These are phyloP conservation scores for Salvelinus namaycush DNA, from an alignment of 2,113 vertebrate species.

Conservation along the genomic window DNA sequence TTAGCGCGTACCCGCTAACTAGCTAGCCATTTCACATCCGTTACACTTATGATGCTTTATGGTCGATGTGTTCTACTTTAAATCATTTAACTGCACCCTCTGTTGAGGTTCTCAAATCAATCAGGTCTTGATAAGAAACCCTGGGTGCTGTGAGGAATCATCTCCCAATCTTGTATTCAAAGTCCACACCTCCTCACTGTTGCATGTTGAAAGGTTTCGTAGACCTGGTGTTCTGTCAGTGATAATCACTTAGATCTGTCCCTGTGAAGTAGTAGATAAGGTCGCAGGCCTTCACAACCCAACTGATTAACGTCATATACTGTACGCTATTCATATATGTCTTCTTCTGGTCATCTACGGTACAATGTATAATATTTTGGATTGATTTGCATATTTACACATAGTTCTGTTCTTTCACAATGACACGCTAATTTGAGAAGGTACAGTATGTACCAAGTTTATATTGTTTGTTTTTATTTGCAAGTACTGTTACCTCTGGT, in stretches of 20 bases:
- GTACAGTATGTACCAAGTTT: not conserved
- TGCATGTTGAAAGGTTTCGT: slow-evolving; percentile 1
- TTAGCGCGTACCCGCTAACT: too few relatives aligned
- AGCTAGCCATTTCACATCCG: too few relatives aligned
- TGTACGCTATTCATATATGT: too few relatives aligned
- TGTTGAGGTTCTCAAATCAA: not conserved
- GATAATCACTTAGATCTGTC: not conserved
- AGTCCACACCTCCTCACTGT: not conserved
- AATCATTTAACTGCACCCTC: not conserved
- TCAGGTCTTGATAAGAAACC: not conserved
- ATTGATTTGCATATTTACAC: not conserved
- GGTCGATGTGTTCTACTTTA: not conserved
- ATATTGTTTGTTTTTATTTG: not conserved
- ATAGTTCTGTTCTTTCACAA: not conserved
- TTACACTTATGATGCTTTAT: not conserved
- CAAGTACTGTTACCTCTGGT: too few relatives aligned
- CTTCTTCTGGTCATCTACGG: too few relatives aligned
- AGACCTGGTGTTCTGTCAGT: not conserved
- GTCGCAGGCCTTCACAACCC: not conserved
- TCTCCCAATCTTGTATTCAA: not conserved
- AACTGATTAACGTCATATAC: not conserved
- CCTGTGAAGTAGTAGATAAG: not conserved
- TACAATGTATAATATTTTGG: too few relatives aligned
- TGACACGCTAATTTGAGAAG: not conserved
- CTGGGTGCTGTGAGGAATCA: not conserved